Percentiles rank a stretch among this genome's conserved stretches.
Conservation (phyloP, 2,113 vertebrate genomes). For the Herpailurus yagouaroundi region DNA sequence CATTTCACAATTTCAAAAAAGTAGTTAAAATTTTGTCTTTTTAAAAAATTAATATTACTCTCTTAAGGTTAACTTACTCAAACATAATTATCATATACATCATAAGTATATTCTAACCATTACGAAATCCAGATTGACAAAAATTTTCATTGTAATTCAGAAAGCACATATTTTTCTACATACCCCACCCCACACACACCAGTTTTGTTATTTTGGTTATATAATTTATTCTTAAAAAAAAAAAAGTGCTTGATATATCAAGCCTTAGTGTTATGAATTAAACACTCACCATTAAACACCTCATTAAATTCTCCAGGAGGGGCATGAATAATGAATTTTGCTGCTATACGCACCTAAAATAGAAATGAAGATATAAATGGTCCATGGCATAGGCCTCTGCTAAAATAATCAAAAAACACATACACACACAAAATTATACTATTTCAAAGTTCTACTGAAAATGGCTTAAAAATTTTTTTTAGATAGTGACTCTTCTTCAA, state of each 20-base stretch:
- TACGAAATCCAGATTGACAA: slow-evolving; percentile 2
- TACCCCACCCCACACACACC: neutral
- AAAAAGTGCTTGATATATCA: neutral
- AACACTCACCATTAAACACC: slow-evolving; percentile 95
- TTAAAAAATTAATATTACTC: neutral
- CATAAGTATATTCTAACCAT: slow-evolving; percentile 14
- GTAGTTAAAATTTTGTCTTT: neutral
- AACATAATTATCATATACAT: neutral
- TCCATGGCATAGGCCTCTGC: neutral
- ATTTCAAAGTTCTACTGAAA: slow-evolving; percentile 43
- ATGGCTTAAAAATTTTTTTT: slow-evolving; percentile 18
- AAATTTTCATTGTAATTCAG: slow-evolving; percentile 15
- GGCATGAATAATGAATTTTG: slow-evolving; percentile 97
- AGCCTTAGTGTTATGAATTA: slow-evolving; percentile 51
- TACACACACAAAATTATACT: neutral
- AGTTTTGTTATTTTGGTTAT: slow-evolving; percentile 22
- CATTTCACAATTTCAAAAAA: neutral
- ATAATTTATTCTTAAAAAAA: neutral
- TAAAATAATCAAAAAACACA: neutral
- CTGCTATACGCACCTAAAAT: slow-evolving; percentile 95
- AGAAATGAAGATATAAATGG: slow-evolving; percentile 73
- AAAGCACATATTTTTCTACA: neutral
- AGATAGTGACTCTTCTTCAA: neutral
- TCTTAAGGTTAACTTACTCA: slow-evolving; percentile 8
- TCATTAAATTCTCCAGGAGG: slow-evolving; percentile 98